A percentile compares a stretch with the other conserved stretches of the same genome.
Evolutionary conservation across 64 coral and sea anemone species (phyloP).

Genomic region (Cladopsammia gracilis): DNA sequence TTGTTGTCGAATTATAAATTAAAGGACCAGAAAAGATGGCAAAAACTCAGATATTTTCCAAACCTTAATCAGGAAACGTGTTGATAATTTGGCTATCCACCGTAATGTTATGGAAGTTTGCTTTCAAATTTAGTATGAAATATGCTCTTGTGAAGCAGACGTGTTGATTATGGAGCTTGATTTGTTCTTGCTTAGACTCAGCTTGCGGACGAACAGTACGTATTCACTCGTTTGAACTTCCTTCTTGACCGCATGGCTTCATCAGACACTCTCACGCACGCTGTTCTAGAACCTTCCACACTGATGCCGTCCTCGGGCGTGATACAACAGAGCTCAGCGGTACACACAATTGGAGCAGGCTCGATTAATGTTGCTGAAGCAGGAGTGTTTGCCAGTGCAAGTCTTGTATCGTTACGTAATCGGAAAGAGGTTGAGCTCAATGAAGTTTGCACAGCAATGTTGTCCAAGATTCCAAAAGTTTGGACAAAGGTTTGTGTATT

Average conservation of each 20-base stretch:
- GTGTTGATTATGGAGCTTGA: not conserved
- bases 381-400: conserved; percentile 96
- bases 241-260: conserved; percentile 93
- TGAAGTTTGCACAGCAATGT: conserved; percentile 87
- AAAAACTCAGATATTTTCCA: no score
- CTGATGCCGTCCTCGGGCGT: conserved; percentile 87
- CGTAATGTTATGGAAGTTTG: no score
- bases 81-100: no score
- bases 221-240: conserved; percentile 91
- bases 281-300: conserved; percentile 68
- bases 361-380: conserved; percentile 69
- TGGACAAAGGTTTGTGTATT: conserved; percentile 89
- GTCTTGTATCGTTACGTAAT: conserved; percentile 70
- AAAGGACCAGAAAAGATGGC: no score
- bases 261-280: conserved; percentile 90
- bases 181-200: conserved; percentile 67
- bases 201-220: conserved; percentile 88
- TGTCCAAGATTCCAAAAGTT: conserved; percentile 91
- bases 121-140: no score
- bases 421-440: conserved; percentile 94
- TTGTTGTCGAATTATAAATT: no score
- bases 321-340: conserved; percentile 76
- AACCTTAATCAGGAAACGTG: no score
- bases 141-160: no score
- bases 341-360: conserved; percentile 81